Base-by-base conservation (phyloP, 2,113 vertebrate species). In the Phrynosoma blainvillii region DNA sequence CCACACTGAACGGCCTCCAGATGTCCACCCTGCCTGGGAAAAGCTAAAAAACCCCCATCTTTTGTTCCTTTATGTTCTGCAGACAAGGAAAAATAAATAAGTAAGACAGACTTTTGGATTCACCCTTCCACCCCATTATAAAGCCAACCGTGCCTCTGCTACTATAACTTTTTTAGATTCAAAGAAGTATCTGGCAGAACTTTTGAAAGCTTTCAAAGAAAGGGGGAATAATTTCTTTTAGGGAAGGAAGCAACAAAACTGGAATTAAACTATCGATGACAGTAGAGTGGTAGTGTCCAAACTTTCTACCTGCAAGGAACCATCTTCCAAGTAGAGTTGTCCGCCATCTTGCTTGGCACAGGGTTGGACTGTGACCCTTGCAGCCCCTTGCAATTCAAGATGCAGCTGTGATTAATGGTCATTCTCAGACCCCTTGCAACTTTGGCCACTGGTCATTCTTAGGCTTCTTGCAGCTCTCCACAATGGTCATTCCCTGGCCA, bases 1-100 rank as follows among this genome's bases (percentile, higher is more conserved):
- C 47, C 21, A 21, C 21, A 3, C 6, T 74, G 68, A 87, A 73
- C 84, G 8, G 79, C 74, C 78, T 91, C 92, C 94, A 93, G 92
- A 94, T 95, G 94, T 85, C 90, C 2, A 85, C 84, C 54, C 91
- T 90, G 87, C 85, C 90, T 85, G 84, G 78, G 91, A 91, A 42
- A 88, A 92, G 90, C 91, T 88, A n/a, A 36, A 20, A 14, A 10
- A 18, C 65, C 21, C 65, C 65, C 5, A 2, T 84, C 95, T 95
- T 96, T 96, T 94, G 95, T 86, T 91, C 85, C 89, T 66, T 85
- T 62, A 90, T 81, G 84, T 88, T 79, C 87, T 7, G 88, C 77
- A 76, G 87, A 85, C 83, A 86, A 89, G 77, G 87, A 90, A 88
- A 90, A 89, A 91, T 87, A 11, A 82, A 47, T 47, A 47, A 47